Percentiles rank a stretch among this genome's conserved stretches.
Conservation (phyloP, 2,113 vertebrate species). For the Marmota flaviventris region DNA sequence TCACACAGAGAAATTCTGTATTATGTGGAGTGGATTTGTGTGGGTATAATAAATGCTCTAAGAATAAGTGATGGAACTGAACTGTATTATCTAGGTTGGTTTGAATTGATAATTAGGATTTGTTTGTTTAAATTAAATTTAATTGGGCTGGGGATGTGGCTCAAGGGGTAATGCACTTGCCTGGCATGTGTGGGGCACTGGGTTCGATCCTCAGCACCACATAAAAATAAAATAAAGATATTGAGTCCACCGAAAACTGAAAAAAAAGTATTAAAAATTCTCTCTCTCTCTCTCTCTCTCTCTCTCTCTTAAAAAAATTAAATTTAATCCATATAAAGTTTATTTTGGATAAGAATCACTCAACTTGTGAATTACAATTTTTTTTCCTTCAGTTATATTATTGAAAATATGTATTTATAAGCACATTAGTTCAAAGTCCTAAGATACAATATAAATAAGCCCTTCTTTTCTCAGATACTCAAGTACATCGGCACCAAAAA, state of each 20-base stretch:
- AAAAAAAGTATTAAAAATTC: too few relatives aligned
- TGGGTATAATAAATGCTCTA: background rate
- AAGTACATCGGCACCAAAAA: constrained; percentile 89
- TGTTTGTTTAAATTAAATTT: constrained; percentile 31
- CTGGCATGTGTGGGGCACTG: too few relatives aligned
- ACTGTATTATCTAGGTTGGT: background rate
- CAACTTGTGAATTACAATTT: background rate
- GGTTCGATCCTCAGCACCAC: too few relatives aligned
- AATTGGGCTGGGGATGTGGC: background rate
- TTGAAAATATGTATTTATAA: background rate
- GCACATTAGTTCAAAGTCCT: background rate
- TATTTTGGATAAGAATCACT: constrained; percentile 38
- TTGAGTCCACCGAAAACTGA: too few relatives aligned
- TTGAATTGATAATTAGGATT: background rate
- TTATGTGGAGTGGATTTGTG: background rate
- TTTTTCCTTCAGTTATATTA: too few relatives aligned
- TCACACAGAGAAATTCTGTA: background rate
- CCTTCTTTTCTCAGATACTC: constrained; percentile 87
- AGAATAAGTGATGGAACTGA: background rate
- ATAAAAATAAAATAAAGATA: too few relatives aligned
- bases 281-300: too few relatives aligned
- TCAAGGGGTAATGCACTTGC: too few relatives aligned
- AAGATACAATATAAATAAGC: background rate
- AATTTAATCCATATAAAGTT: constrained; percentile 25
- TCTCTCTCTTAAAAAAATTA: background rate